Evolutionary conservation across 2,797 vertebrate species (phyloP), one percentile per base, ranked within the genome.

Genomic region (Halcyon badia): DNA sequence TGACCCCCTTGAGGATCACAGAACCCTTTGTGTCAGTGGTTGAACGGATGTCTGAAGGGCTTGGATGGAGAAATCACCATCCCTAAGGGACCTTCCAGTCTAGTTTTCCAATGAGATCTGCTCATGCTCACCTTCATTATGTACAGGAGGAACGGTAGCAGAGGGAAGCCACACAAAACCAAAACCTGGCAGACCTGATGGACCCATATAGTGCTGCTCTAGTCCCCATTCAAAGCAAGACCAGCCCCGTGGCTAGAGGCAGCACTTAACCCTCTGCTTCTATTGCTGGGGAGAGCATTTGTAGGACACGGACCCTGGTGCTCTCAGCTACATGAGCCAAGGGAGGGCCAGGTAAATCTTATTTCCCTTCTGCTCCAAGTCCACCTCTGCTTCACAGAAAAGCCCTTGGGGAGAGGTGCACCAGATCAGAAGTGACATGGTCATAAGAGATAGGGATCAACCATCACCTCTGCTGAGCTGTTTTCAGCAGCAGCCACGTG

Each of bases 81-180:
- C 14, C 24, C 14, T 65, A 57, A 64, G 57, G 35, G 30, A n/a
- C 41, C 35, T 83, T 56, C 37, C 46, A 46, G 42, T 39, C 57
- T 62, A 61, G 8, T n/a, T 89, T 90, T 81, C 51, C 64, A 41
- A 3, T 28, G 37, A 64, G 60, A 57, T 37, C 49, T 77, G 48
- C 28, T 89, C 56, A 41, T 28, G 10, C 2, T 6, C 42, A 57
- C 11, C 26, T 71, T 75, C 14, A 46, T 65, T 35, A 48, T 1
- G 1, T 8, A 17, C 44, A 87, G 78, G 26, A 89, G 31, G 0
- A 0, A 41, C 4, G 19, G 46, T 1, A 83, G 68, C 10, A 82
- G 78, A 35, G 6, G 14, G 26, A 78, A 62, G 52, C 20, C 18
- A 44, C 51, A 58, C 14, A 71, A 93, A 62, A 31, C 3, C 11